Conservation (phyloP, 2,797 vertebrate genomes). For the Anabacerthia variegaticeps region DNA sequence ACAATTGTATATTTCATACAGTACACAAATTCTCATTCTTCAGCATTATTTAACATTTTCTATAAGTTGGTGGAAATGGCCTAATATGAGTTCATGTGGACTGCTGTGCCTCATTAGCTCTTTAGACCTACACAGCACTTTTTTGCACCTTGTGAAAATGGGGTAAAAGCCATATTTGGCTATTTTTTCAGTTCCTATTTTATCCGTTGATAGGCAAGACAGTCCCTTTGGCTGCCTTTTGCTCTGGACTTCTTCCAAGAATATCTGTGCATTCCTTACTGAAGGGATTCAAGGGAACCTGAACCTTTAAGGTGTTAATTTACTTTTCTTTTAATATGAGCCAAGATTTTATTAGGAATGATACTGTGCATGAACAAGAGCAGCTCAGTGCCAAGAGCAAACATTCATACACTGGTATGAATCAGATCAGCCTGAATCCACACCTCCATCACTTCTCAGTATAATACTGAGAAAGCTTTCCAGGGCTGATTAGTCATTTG, state of each 20-base stretch:
- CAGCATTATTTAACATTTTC: neutral
- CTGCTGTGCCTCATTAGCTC: neutral
- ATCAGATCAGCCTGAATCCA: slow-evolving; percentile 42
- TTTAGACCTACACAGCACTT: neutral
- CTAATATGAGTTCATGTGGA: neutral
- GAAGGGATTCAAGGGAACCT: neutral
- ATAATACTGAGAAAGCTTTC: slow-evolving; percentile 67
- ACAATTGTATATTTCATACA: neutral
- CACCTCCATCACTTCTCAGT: neutral
- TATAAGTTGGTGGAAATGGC: neutral
- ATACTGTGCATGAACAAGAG: neutral
- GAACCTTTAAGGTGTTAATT: neutral
- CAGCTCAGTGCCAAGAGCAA: neutral
- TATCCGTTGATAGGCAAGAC: neutral
- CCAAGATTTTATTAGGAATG: neutral
- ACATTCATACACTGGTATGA: neutral
- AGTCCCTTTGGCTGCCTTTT: neutral
- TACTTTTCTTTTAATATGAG: neutral
- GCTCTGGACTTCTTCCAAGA: neutral
- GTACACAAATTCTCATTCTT: neutral
- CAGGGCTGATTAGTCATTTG: slow-evolving; percentile 71
- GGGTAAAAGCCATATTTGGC: neutral
- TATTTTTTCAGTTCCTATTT: neutral
- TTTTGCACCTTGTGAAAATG: neutral
- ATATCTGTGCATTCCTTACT: neutral